Percentiles rank a stretch among this genome's conserved stretches.
phyloP scores from a whole-genome alignment of 2,888 invertebrate species.

The Carabus problematicus region DNA sequence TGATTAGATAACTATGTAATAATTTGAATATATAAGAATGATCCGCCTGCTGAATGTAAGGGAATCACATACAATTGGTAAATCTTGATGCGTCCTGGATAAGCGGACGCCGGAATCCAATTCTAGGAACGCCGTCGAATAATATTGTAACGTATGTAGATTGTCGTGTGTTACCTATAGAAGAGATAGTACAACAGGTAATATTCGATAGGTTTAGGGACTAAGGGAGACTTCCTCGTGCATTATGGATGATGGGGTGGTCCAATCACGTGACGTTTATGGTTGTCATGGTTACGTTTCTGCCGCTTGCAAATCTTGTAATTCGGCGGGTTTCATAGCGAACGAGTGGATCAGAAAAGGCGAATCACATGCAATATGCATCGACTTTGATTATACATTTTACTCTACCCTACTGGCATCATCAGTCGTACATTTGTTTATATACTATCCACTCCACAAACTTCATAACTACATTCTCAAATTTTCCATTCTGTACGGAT shows the following conservation, averaged over 20 bases:
- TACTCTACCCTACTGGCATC: not conserved
- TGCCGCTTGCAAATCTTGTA: constrained; percentile 43
- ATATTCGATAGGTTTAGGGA: constrained; percentile 14
- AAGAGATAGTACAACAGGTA: constrained; percentile 13
- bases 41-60: too few relatives aligned
- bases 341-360: constrained; percentile 41
- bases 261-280: constrained; percentile 14
- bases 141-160: constrained; percentile 9
- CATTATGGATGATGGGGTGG: constrained; percentile 5
- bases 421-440: too few relatives aligned
- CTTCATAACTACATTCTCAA: too few relatives aligned
- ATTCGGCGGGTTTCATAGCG: constrained; percentile 35
- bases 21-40: too few relatives aligned
- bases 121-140: not conserved
- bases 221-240: constrained; percentile 7
- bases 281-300: constrained; percentile 29
- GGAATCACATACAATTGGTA: not conserved
- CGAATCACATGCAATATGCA: constrained; percentile 44
- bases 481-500: too few relatives aligned
- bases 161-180: not conserved
- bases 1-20: too few relatives aligned
- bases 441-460: too few relatives aligned
- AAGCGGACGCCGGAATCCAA: constrained; percentile 6
- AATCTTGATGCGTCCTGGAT: not conserved
- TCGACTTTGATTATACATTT: constrained; percentile 21